Evolutionary conservation across 92 coral and sea anemone species (phyloP).

Genomic region (Parazoanthus darwini): DNA sequence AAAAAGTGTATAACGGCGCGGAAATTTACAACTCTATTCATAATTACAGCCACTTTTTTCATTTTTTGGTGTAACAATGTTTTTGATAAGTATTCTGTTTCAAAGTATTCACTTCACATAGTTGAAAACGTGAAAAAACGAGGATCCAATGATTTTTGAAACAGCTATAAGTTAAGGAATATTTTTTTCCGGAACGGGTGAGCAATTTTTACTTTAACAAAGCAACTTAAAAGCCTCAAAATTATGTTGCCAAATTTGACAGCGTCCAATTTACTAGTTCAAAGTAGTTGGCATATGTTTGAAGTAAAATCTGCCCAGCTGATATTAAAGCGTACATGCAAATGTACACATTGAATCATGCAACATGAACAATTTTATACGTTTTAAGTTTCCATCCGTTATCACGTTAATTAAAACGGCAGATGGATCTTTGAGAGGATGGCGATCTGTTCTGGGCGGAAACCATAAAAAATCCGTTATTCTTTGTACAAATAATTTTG

Average conservation of each 20-base stretch:
- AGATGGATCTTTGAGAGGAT: background rate
- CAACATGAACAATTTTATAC: conserved; percentile 5
- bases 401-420: conserved; percentile 33
- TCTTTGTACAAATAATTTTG: background rate
- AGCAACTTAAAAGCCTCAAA: background rate
- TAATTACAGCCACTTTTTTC: background rate
- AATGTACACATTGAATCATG: background rate
- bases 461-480: conserved; percentile 26
- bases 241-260: background rate
- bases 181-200: background rate
- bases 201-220: background rate
- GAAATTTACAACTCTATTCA: background rate
- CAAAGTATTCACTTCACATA: too few relatives aligned
- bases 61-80: too few relatives aligned
- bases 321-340: background rate
- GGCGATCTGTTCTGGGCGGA: conserved; percentile 24
- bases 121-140: background rate
- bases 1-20: background rate
- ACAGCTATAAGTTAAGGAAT: background rate
- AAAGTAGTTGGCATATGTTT: background rate
- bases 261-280: background rate
- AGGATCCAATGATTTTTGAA: background rate
- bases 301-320: background rate
- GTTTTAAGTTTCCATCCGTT: conserved; percentile 13
- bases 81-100: too few relatives aligned